Percentiles rank a stretch among this genome's conserved stretches.
Conservation (phyloP, 1,140 invertebrate genomes). For the Sweltsa coloradensis region DNA sequence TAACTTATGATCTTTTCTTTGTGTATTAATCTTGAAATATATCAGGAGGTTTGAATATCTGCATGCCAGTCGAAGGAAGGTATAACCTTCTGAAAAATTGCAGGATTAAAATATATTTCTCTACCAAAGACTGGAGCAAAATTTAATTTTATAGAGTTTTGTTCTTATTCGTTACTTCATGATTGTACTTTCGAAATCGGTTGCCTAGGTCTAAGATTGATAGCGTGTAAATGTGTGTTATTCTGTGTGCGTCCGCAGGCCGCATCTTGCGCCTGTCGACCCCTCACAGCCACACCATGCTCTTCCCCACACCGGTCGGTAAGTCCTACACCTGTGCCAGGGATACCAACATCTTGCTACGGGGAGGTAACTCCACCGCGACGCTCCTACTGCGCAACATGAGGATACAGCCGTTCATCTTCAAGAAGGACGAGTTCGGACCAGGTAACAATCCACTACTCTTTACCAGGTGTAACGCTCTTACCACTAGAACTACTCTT, state of each 20-base stretch:
- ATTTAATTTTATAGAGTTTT: too few relatives aligned
- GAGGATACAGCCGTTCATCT: slow-evolving; percentile 50
- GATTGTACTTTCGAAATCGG: too few relatives aligned
- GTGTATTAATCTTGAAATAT: too few relatives aligned
- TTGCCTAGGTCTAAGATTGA: neutral
- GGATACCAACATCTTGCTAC: slow-evolving; percentile 44
- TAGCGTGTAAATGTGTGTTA: neutral
- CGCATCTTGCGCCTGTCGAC: slow-evolving; percentile 42
- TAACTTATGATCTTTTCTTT: too few relatives aligned
- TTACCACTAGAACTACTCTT: too few relatives aligned
- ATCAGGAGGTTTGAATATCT: too few relatives aligned
- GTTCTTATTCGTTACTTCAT: too few relatives aligned
- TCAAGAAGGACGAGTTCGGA: slow-evolving; percentile 47
- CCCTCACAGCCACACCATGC: slow-evolving; percentile 40
- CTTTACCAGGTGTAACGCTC: neutral
- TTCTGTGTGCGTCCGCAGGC: slow-evolving; percentile 22
- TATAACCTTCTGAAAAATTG: too few relatives aligned
- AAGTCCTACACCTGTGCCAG: slow-evolving; percentile 65
- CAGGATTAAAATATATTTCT: too few relatives aligned
- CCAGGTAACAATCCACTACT: slow-evolving; percentile 26
- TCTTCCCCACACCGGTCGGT: slow-evolving; percentile 74
- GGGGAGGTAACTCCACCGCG: slow-evolving; percentile 16
- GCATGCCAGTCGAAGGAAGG: too few relatives aligned
- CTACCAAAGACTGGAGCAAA: too few relatives aligned
- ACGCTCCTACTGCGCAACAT: slow-evolving; percentile 34